Evolutionary conservation across 2,797 vertebrate species (phyloP).

Genomic region (Gadopsis marmoratus): DNA sequence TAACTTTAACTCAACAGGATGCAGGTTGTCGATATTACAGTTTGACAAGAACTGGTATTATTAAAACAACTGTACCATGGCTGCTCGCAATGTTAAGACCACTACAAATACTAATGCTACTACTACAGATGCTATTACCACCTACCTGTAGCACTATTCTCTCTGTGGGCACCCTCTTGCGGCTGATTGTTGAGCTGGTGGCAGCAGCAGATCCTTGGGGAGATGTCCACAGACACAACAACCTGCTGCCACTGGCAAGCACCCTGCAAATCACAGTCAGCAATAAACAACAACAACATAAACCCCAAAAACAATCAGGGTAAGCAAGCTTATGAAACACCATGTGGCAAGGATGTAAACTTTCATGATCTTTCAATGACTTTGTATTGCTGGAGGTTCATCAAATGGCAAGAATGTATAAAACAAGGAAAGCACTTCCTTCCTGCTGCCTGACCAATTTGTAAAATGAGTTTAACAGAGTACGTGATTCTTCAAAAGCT

Average conservation of each 20-base stretch:
- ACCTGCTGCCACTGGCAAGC: slow-evolving; percentile 89
- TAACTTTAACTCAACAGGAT: background rate
- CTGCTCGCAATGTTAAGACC: background rate
- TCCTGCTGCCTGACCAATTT: background rate
- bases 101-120: too few relatives aligned
- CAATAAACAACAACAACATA: slow-evolving; percentile 3
- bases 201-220: slow-evolving; percentile 77
- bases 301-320: background rate
- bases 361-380: background rate
- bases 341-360: background rate
- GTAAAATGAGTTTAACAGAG: background rate
- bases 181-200: slow-evolving; percentile 68
- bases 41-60: too few relatives aligned
- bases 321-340: background rate
- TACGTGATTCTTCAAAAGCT: background rate
- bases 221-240: slow-evolving; percentile 92
- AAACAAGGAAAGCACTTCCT: background rate
- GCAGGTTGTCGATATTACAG: too few relatives aligned
- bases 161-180: slow-evolving; percentile 86
- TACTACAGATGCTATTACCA: background rate
- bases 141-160: slow-evolving; percentile 93
- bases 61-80: background rate
- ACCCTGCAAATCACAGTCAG: slow-evolving; percentile 81
- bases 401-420: background rate
- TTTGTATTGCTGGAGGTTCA: background rate